phyloP scores from a whole-genome alignment of 2,797 vertebrate species.

The Enteromius unitaeniatus region DNA sequence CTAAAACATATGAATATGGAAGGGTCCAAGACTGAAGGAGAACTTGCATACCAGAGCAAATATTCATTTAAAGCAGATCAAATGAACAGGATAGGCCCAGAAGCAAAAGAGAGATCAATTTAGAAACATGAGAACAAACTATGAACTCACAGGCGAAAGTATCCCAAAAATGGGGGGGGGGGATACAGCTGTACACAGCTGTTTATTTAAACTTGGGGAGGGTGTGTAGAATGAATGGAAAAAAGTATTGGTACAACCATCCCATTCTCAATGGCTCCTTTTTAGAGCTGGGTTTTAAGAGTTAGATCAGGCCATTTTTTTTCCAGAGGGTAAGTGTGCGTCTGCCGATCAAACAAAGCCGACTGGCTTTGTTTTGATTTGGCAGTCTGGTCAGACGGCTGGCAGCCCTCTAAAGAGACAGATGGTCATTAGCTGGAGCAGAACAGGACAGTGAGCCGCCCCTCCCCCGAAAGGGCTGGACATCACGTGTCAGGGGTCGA shows the following conservation, averaged over 20 bases:
- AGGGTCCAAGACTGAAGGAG: background rate
- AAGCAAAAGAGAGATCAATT: slow-evolving; percentile 9
- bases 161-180: background rate
- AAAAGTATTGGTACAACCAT: background rate
- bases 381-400: slow-evolving; percentile 65
- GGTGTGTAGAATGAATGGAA: background rate
- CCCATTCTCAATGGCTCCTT: background rate
- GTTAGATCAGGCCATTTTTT: slow-evolving; percentile 47
- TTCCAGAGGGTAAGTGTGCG: slow-evolving; percentile 60
- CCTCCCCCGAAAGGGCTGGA: slow-evolving; percentile 60
- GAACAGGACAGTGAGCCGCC: slow-evolving; percentile 56
- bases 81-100: background rate
- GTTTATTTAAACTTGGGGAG: background rate
- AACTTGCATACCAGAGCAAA: slow-evolving; percentile 20
- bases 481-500: slow-evolving; percentile 45
- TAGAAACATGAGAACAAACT: slow-evolving; percentile 9
- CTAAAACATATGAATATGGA: slow-evolving; percentile 43
- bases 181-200: slow-evolving; percentile 23
- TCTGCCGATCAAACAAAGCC: slow-evolving; percentile 65
- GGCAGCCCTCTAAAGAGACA: slow-evolving; percentile 67
- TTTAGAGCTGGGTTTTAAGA: slow-evolving; percentile 55
- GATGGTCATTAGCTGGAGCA: slow-evolving; percentile 69
- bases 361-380: slow-evolving; percentile 74
- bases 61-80: slow-evolving; percentile 10
- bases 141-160: background rate